Evolutionary conservation across 2,888 invertebrate species (phyloP), one percentile per base, ranked within the genome.

Genomic region (Phengaris alcon): DNA sequence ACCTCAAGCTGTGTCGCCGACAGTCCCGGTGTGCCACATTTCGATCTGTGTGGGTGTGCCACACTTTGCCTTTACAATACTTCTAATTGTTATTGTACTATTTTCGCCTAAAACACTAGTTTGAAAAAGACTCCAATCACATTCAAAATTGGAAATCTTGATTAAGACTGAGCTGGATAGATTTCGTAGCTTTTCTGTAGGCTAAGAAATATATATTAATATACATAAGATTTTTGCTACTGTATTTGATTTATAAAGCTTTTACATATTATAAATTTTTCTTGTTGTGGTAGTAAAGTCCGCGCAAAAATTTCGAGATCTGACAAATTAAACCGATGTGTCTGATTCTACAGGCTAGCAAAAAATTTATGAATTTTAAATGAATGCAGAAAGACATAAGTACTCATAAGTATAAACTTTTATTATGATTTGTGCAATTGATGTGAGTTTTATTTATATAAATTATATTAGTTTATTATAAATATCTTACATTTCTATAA

Each of bases 121-220:
- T 57, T 55, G 15, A 57, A 15, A 57, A 4, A 57, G 15, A 59
- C 9, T 59, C 15, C n/a, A 57, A 22, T 22, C 48, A 69, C 46
- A 68, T 68, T 69, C 5, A 59, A 59, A 59, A 59, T 59, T 22
- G 59, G 59, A 59, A 59, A 59, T 59, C 22, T 22, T 15, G 10
- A 59, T 13, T 69, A 69, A 69, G 69, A 69, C 69, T 69, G 69
- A 69, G 35, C 8, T 69, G 44, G 15, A 69, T 48, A 69, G n/a
- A 69, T 69, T 69, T 69, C 48, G n/a, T 69, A 69, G 9, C n/a
- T 46, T 46, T 48, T 6, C 22, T 59, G 59, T 59, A 59, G 22
- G 22, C 9, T 59, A 59, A 22, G 22, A 59, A 59, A 59, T 59
- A 59, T n/a, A n/a, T n/a, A n/a, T n/a, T n/a, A n/a, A n/a, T n/a